Base-by-base conservation (phyloP, 2,888 invertebrate species). In the Therioaphis trifolii region DNA sequence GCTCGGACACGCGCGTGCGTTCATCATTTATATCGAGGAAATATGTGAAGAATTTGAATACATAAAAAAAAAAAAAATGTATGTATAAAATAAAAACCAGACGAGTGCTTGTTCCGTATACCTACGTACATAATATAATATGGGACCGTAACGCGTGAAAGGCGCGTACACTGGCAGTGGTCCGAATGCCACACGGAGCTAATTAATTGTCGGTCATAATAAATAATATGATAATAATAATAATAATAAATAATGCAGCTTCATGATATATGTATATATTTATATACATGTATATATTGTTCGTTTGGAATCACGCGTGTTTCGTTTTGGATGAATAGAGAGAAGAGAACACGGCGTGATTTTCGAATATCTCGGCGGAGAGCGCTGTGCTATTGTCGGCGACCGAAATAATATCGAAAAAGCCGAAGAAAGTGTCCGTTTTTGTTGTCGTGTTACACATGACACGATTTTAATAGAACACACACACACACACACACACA, bases 21-120 rank as follows among this genome's bases (percentile, higher is more conserved):
- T 24, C 49, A 52, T 63, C 52, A 52, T 35, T 18, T 74, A 61
- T 29, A 27, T 46, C 27, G 27, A 76, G 21, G 24, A 63, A 72
- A 61, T 61, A 27, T 43, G 63, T n/a, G 63, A 63, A 76, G 58
- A 76, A 76, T 76, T 63, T 76, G 21, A 63, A 76, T 76, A 76
- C 43, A n/a, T n/a, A n/a, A n/a, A n/a, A n/a, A n/a, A n/a, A n/a
- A n/a, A n/a, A n/a, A n/a, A n/a, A n/a, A 43, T 21, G 40, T 18
- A 66, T 7, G 29, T 15, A 58, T 11, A 58, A 58, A 24, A 55
- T 35, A 35, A 55, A 58, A 58, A 58, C n/a, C 58, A 21, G 24
- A 58, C 21, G 58, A 12, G 24, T 58, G 21, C n/a, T 24, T 24
- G 21, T 58, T 12, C 21, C 21, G 21, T 58, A 58, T 24, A 3